Evolutionary conservation across 2,797 vertebrate species (phyloP).

Genomic region (Aeoliscus strigatus): DNA sequence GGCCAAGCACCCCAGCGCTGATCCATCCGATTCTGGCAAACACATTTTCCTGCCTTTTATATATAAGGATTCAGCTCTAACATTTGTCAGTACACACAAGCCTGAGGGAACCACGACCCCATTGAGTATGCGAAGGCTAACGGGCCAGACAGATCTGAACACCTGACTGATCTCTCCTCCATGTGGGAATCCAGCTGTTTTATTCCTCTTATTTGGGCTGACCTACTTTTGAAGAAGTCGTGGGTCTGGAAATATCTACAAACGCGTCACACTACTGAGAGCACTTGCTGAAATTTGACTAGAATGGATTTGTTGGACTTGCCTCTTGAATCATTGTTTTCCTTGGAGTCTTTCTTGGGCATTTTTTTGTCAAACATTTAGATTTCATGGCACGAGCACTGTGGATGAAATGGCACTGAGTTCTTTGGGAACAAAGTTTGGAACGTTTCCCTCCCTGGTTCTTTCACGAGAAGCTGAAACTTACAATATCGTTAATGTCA

Average conservation of each 20-base stretch:
- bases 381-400: conserved; percentile 9
- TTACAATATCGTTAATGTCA: not conserved
- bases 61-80: not conserved
- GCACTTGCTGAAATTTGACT: conserved; percentile 7
- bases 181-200: conserved; percentile 7
- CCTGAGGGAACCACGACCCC: too few relatives aligned
- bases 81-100: too few relatives aligned
- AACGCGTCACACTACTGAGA: not conserved
- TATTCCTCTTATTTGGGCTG: not conserved
- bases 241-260: conserved; percentile 9
- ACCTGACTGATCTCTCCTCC: conserved; percentile 2
- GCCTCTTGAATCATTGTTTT: conserved; percentile 11
- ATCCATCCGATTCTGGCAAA: conserved; percentile 56
- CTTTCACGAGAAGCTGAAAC: conserved; percentile 3
- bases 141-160: conserved; percentile 3
- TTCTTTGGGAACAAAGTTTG: conserved; percentile 1
- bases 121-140: too few relatives aligned
- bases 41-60: conserved; percentile 42
- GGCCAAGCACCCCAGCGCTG: conserved; percentile 38
- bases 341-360: conserved; percentile 6
- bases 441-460: conserved; percentile 1
- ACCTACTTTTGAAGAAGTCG: conserved; percentile 8
- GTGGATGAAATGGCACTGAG: conserved; percentile 6
- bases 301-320: conserved; percentile 3
- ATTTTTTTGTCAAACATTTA: conserved; percentile 5